phyloP scores from a whole-genome alignment of 2,797 vertebrate genomes.

The Cichlasoma orientale region DNA sequence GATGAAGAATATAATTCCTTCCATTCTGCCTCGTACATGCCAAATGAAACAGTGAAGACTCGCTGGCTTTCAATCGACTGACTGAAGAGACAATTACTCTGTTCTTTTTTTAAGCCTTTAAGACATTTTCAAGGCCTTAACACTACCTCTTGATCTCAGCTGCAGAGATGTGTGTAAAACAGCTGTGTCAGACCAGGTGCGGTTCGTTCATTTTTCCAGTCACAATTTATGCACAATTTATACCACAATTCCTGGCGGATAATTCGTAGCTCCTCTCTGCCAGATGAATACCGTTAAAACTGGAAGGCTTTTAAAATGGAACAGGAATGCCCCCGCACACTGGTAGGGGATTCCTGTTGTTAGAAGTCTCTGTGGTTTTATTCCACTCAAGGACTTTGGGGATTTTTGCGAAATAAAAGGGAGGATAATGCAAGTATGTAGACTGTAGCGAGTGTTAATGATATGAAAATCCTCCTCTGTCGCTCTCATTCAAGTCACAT shows the following conservation, averaged over 20 bases:
- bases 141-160: constrained; percentile 54
- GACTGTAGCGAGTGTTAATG: constrained; percentile 30
- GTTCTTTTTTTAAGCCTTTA: constrained; percentile 30
- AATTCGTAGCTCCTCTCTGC: constrained; percentile 74
- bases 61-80: constrained; percentile 23
- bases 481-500: constrained; percentile 26
- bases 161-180: constrained; percentile 73
- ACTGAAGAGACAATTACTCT: constrained; percentile 11
- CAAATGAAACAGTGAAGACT: constrained; percentile 23
- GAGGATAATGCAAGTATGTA: constrained; percentile 27
- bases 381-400: constrained; percentile 25
- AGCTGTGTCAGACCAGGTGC: constrained; percentile 85
- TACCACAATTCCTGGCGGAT: constrained; percentile 84
- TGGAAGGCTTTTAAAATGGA: constrained; percentile 69
- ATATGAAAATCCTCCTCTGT: constrained; percentile 35
- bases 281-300: constrained; percentile 88
- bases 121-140: constrained; percentile 35
- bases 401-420: constrained; percentile 30
- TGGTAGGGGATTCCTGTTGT: constrained; percentile 55
- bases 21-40: neutral
- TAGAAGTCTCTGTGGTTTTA: constrained; percentile 56
- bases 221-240: constrained; percentile 82
- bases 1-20: neutral
- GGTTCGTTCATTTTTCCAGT: constrained; percentile 80
- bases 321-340: constrained; percentile 45